These are phyloP conservation scores for Fragum whitleyi DNA, from an alignment of 2,888 invertebrate genomes.

Conservation along the genomic window DNA sequence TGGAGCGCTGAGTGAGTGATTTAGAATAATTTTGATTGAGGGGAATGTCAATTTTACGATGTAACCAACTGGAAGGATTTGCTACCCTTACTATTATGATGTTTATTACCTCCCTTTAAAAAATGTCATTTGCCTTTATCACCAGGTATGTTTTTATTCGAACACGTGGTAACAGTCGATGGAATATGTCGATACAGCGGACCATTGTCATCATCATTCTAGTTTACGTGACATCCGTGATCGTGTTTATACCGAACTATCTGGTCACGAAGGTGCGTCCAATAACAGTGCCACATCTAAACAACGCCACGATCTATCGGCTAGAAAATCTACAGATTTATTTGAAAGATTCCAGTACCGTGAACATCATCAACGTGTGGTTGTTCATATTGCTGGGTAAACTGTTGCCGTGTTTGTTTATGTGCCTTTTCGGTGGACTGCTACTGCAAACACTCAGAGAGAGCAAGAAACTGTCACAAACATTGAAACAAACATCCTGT, in stretches of 20 bases:
- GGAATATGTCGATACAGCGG: slow-evolving; percentile 51
- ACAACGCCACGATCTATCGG: slow-evolving; percentile 66
- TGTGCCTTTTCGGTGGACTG: slow-evolving; percentile 89
- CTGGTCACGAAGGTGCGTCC: slow-evolving; percentile 65
- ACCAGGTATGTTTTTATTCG: slow-evolving; percentile 67
- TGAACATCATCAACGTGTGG: slow-evolving; percentile 90
- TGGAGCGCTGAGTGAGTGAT: no score
- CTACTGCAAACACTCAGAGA: slow-evolving; percentile 84
- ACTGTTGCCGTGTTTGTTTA: slow-evolving; percentile 93
- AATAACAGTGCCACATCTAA: slow-evolving; percentile 14
- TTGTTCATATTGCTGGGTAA: slow-evolving; percentile 97
- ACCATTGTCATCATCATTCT: slow-evolving; percentile 88
- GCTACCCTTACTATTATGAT: no score
- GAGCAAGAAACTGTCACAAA: slow-evolving; percentile 71
- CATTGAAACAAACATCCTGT: slow-evolving; percentile 70
- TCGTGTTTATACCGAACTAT: slow-evolving; percentile 80
- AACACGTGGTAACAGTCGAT: slow-evolving; percentile 63
- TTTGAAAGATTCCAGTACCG: slow-evolving; percentile 43
- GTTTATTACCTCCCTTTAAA: no score
- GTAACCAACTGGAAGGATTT: no score
- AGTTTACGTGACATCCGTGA: slow-evolving; percentile 71
- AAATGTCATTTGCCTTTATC: background rate
- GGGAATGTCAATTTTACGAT: no score
- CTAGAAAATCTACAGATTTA: slow-evolving; percentile 60
- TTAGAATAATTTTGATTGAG: no score